These are phyloP conservation scores for Rhopalosiphum padi DNA, from an alignment of 1,140 invertebrate species.

Conservation along the genomic window DNA sequence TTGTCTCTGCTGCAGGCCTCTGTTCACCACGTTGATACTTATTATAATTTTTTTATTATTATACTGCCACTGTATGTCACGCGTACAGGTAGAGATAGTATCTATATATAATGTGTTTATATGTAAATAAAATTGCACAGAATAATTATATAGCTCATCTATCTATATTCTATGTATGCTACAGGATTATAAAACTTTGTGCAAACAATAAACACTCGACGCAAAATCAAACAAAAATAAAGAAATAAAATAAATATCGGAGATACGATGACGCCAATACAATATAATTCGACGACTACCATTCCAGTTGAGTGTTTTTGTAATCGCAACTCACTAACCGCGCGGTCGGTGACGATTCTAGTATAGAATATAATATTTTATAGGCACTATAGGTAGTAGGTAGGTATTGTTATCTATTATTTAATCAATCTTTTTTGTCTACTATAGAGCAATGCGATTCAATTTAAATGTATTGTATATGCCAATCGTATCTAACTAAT, in stretches of 20 bases:
- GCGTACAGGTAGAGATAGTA: neutral
- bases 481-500: neutral
- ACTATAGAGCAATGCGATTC: neutral
- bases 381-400: too few species aligned
- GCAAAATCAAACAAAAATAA: neutral
- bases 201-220: neutral
- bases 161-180: neutral
- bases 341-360: neutral
- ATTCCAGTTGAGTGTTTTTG: slow-evolving; percentile 7
- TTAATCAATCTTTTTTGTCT: neutral
- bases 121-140: neutral
- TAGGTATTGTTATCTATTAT: neutral
- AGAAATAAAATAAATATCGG: neutral
- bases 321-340: neutral
- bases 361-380: neutral
- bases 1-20: neutral
- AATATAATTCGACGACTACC: neutral
- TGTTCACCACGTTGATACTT: neutral
- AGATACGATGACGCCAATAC: neutral
- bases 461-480: neutral
- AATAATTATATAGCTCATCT: neutral
- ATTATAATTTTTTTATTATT: neutral
- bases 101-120: neutral
- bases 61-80: neutral
- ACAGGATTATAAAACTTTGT: neutral